Percentiles rank a stretch among this genome's conserved stretches.
These are phyloP conservation scores for Danio choprae DNA, from an alignment of 2,797 vertebrate genomes.

Conservation along the genomic window DNA sequence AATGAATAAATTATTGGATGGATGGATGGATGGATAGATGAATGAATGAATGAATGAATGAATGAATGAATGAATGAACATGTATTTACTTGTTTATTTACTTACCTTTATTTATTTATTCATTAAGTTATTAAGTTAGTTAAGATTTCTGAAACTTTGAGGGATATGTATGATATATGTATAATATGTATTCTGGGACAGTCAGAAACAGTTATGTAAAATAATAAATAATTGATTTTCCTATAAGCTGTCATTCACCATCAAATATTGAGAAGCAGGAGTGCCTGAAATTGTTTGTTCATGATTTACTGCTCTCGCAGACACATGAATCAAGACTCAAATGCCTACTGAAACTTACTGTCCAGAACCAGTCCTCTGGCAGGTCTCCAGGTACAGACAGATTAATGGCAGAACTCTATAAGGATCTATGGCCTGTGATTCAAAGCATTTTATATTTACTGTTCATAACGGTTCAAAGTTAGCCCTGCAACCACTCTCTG, in stretches of 20 bases:
- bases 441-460: slow-evolving; percentile 3
- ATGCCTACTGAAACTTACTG: slow-evolving; percentile 18
- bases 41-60: too few species aligned
- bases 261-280: slow-evolving; percentile 7
- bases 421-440: slow-evolving; percentile 25
- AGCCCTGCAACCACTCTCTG: neutral
- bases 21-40: too few species aligned
- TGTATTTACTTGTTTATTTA: too few species aligned
- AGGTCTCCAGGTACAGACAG: slow-evolving; percentile 14
- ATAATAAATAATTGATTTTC: neutral
- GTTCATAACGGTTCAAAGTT: neutral
- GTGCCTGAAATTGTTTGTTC: slow-evolving; percentile 18
- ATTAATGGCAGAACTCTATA: slow-evolving; percentile 22
- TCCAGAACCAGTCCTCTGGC: neutral
- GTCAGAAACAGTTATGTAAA: neutral
- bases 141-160: neutral
- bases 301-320: slow-evolving; percentile 11
- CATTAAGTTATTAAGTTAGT: neutral
- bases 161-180: neutral
- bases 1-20: too few species aligned
- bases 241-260: neutral
- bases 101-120: too few species aligned
- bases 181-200: too few species aligned
- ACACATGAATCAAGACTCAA: slow-evolving; percentile 28
- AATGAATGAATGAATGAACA: too few species aligned